Evolutionary conservation across 2,888 invertebrate genomes (phyloP).

Genomic region (Epinotia bilunana): DNA sequence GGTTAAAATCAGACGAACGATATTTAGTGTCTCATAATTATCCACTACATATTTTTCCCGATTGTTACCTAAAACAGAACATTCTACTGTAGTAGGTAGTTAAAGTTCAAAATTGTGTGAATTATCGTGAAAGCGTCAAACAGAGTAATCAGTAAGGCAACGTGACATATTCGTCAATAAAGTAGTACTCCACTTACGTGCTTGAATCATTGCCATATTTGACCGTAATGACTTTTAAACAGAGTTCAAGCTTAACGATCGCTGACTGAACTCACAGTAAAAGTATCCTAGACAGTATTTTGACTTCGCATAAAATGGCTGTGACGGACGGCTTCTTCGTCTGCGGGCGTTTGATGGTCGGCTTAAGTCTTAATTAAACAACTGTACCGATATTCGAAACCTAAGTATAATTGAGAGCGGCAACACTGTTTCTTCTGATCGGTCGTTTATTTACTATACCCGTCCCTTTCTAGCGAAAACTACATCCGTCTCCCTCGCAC

Average conservation of each 20-base stretch:
- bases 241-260: constrained; percentile 29
- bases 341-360: no score
- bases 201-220: constrained; percentile 29
- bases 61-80: not conserved
- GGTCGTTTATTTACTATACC: no score
- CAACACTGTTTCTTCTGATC: no score
- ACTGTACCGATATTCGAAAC: no score
- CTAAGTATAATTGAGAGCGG: no score
- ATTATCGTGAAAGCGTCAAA: not conserved
- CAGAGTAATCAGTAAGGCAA: not conserved
- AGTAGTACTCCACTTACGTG: constrained; percentile 11
- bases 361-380: no score
- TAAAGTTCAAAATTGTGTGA: not conserved
- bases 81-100: not conserved
- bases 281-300: not conserved
- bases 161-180: constrained; percentile 32
- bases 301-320: not conserved
- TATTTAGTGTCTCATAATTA: not conserved
- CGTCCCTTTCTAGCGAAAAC: no score
- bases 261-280: not conserved
- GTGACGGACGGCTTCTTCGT: not conserved
- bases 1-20: no score
- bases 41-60: not conserved
- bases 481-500: no score
- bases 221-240: constrained; percentile 33